Conservation (phyloP, 2,113 vertebrate species). For the Chrysochloris asiatica region DNA sequence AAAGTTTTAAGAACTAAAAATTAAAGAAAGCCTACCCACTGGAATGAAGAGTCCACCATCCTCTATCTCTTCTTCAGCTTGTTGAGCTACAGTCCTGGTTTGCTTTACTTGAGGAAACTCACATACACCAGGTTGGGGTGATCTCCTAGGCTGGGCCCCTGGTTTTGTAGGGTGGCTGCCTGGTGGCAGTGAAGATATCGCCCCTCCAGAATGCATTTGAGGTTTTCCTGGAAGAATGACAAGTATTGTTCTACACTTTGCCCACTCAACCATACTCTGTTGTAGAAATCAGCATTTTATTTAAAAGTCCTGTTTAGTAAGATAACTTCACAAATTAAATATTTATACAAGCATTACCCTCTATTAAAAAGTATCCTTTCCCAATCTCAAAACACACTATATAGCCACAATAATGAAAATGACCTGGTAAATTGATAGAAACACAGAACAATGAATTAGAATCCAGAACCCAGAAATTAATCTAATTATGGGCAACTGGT, state of each 20-base stretch:
- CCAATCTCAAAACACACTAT: neutral
- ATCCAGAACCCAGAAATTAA: neutral
- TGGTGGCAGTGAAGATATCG: neutral
- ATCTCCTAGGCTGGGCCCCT: constrained; percentile 47
- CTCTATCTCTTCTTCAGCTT: constrained; percentile 76
- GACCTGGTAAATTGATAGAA: neutral
- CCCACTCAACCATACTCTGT: neutral
- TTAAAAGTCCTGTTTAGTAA: neutral
- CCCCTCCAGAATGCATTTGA: constrained; percentile 63
- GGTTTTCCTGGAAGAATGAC: constrained; percentile 72
- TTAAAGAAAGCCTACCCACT: constrained; percentile 74
- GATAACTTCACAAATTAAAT: neutral
- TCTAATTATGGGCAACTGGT: neutral
- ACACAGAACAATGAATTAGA: neutral
- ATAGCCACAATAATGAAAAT: neutral
- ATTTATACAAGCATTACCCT: neutral
- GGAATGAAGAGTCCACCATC: constrained; percentile 81
- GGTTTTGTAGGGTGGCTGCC: constrained; percentile 34
- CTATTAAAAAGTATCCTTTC: neutral
- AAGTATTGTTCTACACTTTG: constrained; percentile 27
- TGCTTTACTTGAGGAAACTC: constrained; percentile 52
- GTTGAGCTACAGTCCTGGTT: neutral
- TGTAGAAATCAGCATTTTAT: neutral
- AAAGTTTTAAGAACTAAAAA: neutral
- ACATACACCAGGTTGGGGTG: constrained; percentile 43